Conservation (phyloP, 35 echinoderm and acorn worm species). For the Diadema setosum region DNA sequence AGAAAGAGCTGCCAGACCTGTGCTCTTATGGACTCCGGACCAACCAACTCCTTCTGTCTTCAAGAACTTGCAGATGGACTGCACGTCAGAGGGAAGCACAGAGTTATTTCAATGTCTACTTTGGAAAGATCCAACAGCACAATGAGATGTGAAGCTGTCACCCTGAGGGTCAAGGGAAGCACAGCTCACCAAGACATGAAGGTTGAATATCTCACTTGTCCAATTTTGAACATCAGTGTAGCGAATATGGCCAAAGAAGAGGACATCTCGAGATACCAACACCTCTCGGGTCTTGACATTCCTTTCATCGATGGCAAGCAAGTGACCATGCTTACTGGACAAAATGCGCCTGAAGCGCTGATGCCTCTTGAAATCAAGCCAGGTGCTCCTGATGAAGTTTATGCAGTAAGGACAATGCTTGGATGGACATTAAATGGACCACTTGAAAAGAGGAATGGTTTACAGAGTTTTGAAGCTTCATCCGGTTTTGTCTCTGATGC, state of each 20-base stretch:
- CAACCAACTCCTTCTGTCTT: slow-evolving; percentile 46
- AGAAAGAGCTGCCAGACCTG: not conserved
- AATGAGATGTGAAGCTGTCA: not conserved
- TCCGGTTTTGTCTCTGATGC: not conserved
- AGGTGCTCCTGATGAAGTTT: slow-evolving; percentile 18
- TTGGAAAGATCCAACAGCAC: not conserved
- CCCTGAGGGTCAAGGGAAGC: not conserved
- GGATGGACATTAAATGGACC: slow-evolving; percentile 84
- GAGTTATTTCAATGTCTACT: not conserved
- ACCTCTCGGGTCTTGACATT: slow-evolving; percentile 30
- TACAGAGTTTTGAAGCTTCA: not conserved
- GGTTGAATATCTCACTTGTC: not conserved
- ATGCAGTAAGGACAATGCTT: slow-evolving; percentile 54
- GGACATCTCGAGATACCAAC: slow-evolving; percentile 18
- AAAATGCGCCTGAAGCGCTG: slow-evolving; percentile 53
- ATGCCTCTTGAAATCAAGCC: slow-evolving; percentile 45
- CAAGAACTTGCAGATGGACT: not conserved
- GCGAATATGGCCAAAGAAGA: slow-evolving; percentile 28
- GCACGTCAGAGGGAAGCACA: not conserved
- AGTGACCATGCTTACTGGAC: slow-evolving; percentile 63
- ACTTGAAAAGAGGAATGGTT: not conserved
- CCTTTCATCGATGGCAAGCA: not conserved
- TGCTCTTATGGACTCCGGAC: slow-evolving; percentile 33
- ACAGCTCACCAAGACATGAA: not conserved
- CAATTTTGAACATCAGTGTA: slow-evolving; percentile 14